Percentiles rank a stretch among this genome's conserved stretches.
These are phyloP conservation scores for Garra rufa DNA, from an alignment of 2,113 vertebrate species.

Conservation along the genomic window DNA sequence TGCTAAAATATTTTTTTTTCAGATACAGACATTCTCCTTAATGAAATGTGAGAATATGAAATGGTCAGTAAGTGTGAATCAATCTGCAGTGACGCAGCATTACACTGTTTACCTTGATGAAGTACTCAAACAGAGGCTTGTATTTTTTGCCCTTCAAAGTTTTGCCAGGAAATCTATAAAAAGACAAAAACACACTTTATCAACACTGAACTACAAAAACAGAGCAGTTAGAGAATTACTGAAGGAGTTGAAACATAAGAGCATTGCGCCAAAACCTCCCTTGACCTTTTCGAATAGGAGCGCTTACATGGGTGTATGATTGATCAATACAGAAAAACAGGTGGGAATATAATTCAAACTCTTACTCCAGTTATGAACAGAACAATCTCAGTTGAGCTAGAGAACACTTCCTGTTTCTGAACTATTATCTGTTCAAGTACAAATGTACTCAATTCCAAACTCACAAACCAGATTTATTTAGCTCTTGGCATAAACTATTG, in stretches of 20 bases:
- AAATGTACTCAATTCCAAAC: not conserved
- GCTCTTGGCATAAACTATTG: too few species aligned
- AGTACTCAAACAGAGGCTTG: constrained; percentile 92
- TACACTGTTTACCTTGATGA: constrained; percentile 83
- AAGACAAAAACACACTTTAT: constrained; percentile 20
- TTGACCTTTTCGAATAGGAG: not conserved
- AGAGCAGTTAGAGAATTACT: not conserved
- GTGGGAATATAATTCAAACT: not conserved
- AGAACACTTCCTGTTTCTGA: not conserved
- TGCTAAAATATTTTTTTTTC: not conserved
- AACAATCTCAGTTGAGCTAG: not conserved
- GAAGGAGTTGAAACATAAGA: not conserved
- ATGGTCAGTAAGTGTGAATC: not conserved
- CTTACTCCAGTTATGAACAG: not conserved
- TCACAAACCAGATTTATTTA: too few species aligned
- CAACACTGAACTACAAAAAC: not conserved
- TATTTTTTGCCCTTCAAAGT: constrained; percentile 92
- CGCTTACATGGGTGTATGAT: not conserved
- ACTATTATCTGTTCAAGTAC: not conserved
- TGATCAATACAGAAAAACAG: not conserved
- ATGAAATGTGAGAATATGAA: not conserved
- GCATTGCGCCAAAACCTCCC: not conserved
- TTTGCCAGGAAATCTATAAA: constrained; percentile 89
- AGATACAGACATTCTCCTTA: not conserved
- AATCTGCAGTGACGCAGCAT: not conserved